Evolutionary conservation across 2,888 invertebrate genomes (phyloP).

Genomic region (Gandaritis pyraliata): DNA sequence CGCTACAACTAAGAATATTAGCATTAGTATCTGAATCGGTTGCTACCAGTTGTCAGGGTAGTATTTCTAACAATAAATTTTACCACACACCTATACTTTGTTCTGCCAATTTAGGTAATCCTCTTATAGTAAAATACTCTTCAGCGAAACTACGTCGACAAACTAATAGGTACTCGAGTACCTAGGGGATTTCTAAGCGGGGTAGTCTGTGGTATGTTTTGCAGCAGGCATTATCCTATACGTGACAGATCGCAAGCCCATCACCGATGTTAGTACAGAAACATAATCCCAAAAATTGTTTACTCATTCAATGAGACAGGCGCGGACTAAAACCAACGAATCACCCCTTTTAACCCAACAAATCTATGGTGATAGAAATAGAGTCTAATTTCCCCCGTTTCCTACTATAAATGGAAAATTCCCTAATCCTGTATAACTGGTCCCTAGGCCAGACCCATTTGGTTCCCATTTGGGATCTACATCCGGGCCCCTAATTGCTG

Average conservation of each 20-base stretch:
- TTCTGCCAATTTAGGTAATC: too few relatives aligned
- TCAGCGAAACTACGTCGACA: too few relatives aligned
- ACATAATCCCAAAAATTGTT: background rate
- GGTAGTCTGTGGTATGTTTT: too few relatives aligned
- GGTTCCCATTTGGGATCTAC: constrained; percentile 55
- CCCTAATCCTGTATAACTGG: constrained; percentile 47
- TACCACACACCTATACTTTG: too few relatives aligned
- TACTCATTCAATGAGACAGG: constrained; percentile 9
- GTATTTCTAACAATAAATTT: too few relatives aligned
- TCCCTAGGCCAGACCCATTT: constrained; percentile 44
- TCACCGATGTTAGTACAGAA: background rate
- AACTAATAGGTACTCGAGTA: too few relatives aligned
- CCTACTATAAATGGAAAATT: constrained; percentile 36
- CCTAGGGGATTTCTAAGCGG: too few relatives aligned
- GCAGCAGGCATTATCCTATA: background rate
- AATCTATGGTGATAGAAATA: constrained; percentile 8
- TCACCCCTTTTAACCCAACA: constrained; percentile 4
- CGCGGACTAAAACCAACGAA: constrained; percentile 13
- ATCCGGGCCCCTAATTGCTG: constrained; percentile 57
- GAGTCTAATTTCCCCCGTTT: constrained; percentile 23
- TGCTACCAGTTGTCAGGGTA: too few relatives aligned
- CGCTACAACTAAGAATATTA: too few relatives aligned
- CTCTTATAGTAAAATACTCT: too few relatives aligned
- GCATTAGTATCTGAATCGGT: too few relatives aligned
- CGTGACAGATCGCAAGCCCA: background rate